Percentiles rank a stretch among this genome's conserved stretches.
Evolutionary conservation across 1,140 invertebrate genomes (phyloP).

Genomic region (Diabrotica virgifera): DNA sequence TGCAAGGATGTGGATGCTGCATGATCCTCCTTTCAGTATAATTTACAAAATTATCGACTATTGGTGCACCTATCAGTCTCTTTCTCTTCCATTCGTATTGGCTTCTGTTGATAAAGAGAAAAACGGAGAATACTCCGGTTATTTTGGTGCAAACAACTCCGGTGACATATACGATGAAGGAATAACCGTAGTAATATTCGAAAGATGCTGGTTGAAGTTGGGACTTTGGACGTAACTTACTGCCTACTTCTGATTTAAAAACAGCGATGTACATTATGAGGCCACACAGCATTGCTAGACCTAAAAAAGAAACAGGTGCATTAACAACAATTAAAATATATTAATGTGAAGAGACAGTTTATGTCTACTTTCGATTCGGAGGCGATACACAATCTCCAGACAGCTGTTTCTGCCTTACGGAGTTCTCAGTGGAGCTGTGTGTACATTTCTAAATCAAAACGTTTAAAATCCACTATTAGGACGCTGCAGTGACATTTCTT

Average conservation of each 20-base stretch:
- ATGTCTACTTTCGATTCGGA: no score
- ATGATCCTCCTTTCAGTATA: slow-evolving; percentile 36
- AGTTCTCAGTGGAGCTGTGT: no score
- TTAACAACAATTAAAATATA: not conserved
- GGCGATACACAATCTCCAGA: no score
- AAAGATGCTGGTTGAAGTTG: slow-evolving; percentile 74
- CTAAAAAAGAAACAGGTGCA: slow-evolving; percentile 52
- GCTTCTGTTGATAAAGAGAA: slow-evolving; percentile 72
- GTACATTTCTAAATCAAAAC: no score
- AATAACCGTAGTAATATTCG: slow-evolving; percentile 83
- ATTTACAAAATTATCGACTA: slow-evolving; percentile 28
- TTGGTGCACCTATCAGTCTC: slow-evolving; percentile 35
- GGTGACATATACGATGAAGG: slow-evolving; percentile 79
- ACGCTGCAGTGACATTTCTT: no score
- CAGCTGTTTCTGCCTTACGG: no score
- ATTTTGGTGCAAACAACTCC: slow-evolving; percentile 81
- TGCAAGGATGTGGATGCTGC: slow-evolving; percentile 42
- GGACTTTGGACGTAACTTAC: slow-evolving; percentile 77
- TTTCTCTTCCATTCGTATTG: slow-evolving; percentile 57
- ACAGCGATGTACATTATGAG: slow-evolving; percentile 91
- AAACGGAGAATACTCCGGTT: slow-evolving; percentile 80
- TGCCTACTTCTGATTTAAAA: slow-evolving; percentile 85
- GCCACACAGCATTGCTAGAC: slow-evolving; percentile 81
- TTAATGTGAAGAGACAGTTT: not conserved
- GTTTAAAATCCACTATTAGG: no score